These are phyloP conservation scores for Chirona hameri DNA, from an alignment of 2,888 invertebrate genomes.

Conservation along the genomic window DNA sequence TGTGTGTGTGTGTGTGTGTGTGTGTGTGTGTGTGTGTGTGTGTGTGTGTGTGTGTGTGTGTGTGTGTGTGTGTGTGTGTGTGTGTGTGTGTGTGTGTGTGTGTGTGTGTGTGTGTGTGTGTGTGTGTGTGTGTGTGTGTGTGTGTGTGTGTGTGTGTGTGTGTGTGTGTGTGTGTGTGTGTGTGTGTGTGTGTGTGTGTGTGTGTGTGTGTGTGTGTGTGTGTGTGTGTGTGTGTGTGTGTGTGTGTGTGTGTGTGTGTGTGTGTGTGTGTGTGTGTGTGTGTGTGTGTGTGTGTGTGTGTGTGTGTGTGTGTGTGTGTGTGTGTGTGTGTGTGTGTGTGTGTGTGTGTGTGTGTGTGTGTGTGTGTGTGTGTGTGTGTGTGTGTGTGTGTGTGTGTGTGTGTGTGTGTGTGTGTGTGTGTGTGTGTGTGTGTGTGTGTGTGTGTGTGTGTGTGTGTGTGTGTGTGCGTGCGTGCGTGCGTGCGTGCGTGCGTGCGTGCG, in stretches of 20 bases:
- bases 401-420: not conserved
- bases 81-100: not conserved
- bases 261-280: no score
- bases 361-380: not conserved
- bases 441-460: slow-evolving; percentile 31
- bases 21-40: not conserved
- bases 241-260: not conserved
- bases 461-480: not conserved
- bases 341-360: not conserved
- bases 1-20: slow-evolving; percentile 31
- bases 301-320: not conserved
- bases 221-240: slow-evolving; percentile 31
- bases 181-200: not conserved
- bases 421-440: not conserved
- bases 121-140: not conserved
- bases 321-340: slow-evolving; percentile 28
- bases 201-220: not conserved
- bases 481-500: no score
- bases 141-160: not conserved
- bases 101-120: slow-evolving; percentile 28
- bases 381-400: not conserved
- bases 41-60: no score
- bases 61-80: not conserved
- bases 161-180: not conserved
- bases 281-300: not conserved